Evolutionary conservation across 2,113 vertebrate species (phyloP).

Genomic region (Cebus imitator): DNA sequence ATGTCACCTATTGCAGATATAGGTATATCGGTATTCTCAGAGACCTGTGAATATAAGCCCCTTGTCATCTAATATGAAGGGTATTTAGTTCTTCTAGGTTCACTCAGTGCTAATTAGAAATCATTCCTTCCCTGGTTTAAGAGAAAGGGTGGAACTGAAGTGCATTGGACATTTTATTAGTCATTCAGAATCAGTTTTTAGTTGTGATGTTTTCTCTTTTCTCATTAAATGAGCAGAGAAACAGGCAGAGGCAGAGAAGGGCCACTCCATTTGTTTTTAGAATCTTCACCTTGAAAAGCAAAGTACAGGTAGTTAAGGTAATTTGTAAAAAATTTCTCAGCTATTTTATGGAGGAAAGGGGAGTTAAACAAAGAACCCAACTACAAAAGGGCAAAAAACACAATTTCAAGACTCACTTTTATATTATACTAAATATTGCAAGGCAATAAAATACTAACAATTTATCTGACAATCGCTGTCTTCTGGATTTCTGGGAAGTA

Average conservation of each 20-base stretch:
- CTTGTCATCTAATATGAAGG: background rate
- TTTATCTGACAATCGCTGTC: background rate
- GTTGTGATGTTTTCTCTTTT: background rate
- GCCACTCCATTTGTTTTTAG: background rate
- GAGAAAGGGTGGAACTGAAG: background rate
- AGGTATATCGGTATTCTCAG: background rate
- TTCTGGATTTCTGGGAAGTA: background rate
- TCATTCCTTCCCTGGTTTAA: background rate
- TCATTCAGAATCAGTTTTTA: background rate
- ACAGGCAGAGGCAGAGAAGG: background rate
- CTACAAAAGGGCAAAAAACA: background rate
- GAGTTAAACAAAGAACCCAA: background rate
- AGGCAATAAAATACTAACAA: background rate
- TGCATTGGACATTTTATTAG: background rate
- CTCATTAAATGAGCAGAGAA: background rate
- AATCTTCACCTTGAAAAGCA: background rate
- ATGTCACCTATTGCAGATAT: background rate
- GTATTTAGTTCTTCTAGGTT: background rate
- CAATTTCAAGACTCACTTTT: background rate
- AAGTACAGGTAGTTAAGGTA: background rate
- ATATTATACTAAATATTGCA: background rate
- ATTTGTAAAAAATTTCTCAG: background rate
- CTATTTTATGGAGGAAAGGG: background rate
- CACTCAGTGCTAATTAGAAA: background rate
- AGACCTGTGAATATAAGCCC: background rate